phyloP scores from a whole-genome alignment of 2,797 vertebrate genomes.

The Leucoraja ocellata region DNA sequence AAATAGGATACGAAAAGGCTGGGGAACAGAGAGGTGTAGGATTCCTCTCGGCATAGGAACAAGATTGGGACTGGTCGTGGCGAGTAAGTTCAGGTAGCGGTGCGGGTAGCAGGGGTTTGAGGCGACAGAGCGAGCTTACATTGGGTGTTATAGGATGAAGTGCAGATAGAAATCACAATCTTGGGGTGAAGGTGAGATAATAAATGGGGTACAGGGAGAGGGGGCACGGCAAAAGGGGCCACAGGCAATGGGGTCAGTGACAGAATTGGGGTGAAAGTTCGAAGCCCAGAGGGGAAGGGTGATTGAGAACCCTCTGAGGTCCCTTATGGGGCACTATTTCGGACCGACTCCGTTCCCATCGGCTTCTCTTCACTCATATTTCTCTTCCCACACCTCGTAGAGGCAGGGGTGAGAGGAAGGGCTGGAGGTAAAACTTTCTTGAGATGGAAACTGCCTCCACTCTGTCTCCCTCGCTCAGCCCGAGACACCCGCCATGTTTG shows the following conservation, averaged over 20 bases:
- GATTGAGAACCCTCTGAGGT: neutral
- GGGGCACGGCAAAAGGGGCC: too few relatives aligned
- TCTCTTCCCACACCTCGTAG: neutral
- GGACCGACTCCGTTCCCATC: constrained; percentile 15
- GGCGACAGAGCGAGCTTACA: neutral
- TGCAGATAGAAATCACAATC: neutral
- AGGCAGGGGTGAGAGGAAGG: too few relatives aligned
- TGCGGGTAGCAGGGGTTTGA: too few relatives aligned
- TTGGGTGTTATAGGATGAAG: neutral
- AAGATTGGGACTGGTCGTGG: neutral
- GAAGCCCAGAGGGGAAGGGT: neutral
- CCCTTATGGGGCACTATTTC: constrained; percentile 10
- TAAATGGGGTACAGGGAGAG: neutral
- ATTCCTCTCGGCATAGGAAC: neutral
- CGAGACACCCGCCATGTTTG: neutral
- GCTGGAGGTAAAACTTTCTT: neutral
- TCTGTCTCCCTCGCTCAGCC: neutral
- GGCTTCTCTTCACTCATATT: constrained; percentile 16
- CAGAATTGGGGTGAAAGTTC: neutral
- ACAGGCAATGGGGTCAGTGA: neutral
- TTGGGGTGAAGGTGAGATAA: neutral
- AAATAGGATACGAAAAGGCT: neutral
- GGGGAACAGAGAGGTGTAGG: neutral
- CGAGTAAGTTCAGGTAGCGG: neutral
- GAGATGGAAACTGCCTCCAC: neutral